Percentiles rank a stretch among this genome's conserved stretches.
Evolutionary conservation across 1,140 invertebrate genomes (phyloP).

Genomic region (Camponotus pennsylvanicus): DNA sequence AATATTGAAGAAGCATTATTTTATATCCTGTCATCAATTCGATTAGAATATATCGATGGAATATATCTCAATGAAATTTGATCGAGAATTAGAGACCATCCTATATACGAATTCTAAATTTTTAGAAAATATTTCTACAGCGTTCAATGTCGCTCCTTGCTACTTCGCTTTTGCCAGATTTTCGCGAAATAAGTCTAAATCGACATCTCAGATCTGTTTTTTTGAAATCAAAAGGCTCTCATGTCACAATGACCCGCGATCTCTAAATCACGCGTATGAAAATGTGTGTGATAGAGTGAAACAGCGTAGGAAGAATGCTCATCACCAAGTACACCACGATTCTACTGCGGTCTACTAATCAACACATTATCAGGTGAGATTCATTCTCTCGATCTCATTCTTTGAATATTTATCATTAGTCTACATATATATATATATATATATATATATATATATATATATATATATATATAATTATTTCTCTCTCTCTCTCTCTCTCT

Average conservation of each 20-base stretch:
- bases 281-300: constrained; percentile 5
- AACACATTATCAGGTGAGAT: constrained; percentile 81
- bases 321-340: constrained; percentile 84
- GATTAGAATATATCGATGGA: background rate
- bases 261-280: constrained; percentile 8
- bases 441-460: too few species aligned
- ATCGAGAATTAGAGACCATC: background rate
- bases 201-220: background rate
- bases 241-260: background rate
- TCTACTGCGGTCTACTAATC: constrained; percentile 82
- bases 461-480: too few species aligned
- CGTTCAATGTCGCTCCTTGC: constrained; percentile 56
- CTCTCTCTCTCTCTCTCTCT: too few species aligned
- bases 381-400: background rate
- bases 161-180: constrained; percentile 71
- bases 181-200: constrained; percentile 72
- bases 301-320: constrained; percentile 76
- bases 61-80: background rate
- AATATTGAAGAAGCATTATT: background rate
- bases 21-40: background rate
- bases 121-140: constrained; percentile 78
- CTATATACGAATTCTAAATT: constrained; percentile 76
- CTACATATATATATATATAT: background rate
- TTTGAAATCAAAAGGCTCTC: background rate
- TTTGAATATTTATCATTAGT: background rate